These are phyloP conservation scores for Hydractinia echinata DNA, from an alignment of 30 jellyfish, hydroid and myxozoan species.

Conservation along the genomic window DNA sequence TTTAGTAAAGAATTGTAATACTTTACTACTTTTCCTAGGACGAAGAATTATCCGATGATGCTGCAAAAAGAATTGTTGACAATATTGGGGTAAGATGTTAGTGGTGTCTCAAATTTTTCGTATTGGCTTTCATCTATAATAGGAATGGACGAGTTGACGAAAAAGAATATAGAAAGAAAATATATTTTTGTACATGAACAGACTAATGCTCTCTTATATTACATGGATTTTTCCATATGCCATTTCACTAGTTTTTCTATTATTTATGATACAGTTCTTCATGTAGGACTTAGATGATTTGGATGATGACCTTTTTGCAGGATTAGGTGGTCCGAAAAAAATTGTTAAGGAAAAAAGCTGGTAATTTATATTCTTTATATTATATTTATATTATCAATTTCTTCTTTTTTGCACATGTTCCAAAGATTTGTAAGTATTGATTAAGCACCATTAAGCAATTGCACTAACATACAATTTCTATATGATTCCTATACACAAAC, in stretches of 20 bases:
- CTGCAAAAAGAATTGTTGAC: constrained; percentile 35
- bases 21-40: constrained; percentile 3
- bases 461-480: too few relatives aligned
- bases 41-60: constrained; percentile 32
- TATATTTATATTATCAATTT: background rate
- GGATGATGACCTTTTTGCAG: constrained; percentile 72
- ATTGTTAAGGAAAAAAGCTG: constrained; percentile 20
- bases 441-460: too few relatives aligned
- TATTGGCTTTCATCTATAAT: background rate
- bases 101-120: background rate
- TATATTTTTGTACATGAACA: too few relatives aligned
- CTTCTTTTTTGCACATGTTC: too few relatives aligned
- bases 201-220: too few relatives aligned
- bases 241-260: background rate
- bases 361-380: constrained; percentile 1
- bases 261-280: background rate
- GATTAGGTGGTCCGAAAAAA: constrained; percentile 34
- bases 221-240: background rate
- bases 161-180: too few relatives aligned
- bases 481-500: too few relatives aligned
- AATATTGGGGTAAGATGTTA: constrained; percentile 54
- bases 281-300: constrained; percentile 74
- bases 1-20: too few relatives aligned
- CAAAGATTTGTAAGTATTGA: too few relatives aligned
- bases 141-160: too few relatives aligned